A percentile compares a stretch with the other conserved stretches of the same genome.
phyloP scores from a whole-genome alignment of 1,140 invertebrate species.

The Aradophagus sp. region DNA sequence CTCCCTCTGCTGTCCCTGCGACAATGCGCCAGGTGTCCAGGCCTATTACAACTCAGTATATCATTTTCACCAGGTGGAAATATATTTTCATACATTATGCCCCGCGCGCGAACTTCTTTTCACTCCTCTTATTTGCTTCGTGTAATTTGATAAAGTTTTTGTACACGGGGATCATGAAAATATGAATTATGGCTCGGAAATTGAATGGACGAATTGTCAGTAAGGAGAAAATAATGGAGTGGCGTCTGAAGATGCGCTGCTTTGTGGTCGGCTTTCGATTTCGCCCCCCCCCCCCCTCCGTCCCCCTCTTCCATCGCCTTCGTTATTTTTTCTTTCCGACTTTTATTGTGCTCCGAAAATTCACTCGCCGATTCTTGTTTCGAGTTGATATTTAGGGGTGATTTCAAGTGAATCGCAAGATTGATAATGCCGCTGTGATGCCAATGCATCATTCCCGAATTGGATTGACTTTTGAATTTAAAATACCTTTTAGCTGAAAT shows the following conservation, averaged over 20 bases:
- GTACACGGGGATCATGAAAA: constrained; percentile 34
- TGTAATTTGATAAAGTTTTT: constrained; percentile 47
- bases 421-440: no score
- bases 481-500: no score
- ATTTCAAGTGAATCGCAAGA: no score
- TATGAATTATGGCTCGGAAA: constrained; percentile 33
- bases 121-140: constrained; percentile 39
- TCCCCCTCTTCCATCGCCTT: neutral
- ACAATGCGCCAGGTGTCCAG: constrained; percentile 58
- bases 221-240: constrained; percentile 28
- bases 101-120: no score
- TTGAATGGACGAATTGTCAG: constrained; percentile 34
- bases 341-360: constrained; percentile 10
- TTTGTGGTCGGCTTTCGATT: constrained; percentile 2
- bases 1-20: constrained; percentile 11
- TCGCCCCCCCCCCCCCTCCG: neutral
- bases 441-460: no score
- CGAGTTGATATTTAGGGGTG: neutral
- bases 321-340: neutral
- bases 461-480: no score
- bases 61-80: constrained; percentile 60
- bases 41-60: constrained; percentile 60
- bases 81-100: constrained; percentile 54
- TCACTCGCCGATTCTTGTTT: neutral
- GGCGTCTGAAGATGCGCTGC: constrained; percentile 14